A percentile compares a stretch with the other conserved stretches of the same genome.
These are phyloP conservation scores for Meloidogyne floridensis DNA, from an alignment of 1,140 invertebrate species.

Conservation along the genomic window DNA sequence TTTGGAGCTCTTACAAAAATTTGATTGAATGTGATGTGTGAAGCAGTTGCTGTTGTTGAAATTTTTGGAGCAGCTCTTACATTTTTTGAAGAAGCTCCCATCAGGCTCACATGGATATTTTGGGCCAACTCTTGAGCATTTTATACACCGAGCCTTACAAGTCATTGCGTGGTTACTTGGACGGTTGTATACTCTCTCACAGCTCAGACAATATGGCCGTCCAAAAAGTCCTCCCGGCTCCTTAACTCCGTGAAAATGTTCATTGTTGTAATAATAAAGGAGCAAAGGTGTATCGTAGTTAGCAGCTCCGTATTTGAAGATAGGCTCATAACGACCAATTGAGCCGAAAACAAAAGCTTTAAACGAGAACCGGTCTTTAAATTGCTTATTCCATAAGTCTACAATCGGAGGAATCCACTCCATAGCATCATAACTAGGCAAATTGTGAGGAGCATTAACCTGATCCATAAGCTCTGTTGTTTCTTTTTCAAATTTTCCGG, in stretches of 20 bases:
- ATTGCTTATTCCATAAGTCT: not conserved
- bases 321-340: not conserved
- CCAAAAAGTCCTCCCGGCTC: constrained; percentile 3
- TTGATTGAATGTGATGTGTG: not conserved
- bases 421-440: not conserved
- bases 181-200: not conserved
- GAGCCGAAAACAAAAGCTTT: constrained; percentile 15
- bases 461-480: not conserved
- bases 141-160: not conserved
- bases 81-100: not conserved
- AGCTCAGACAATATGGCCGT: constrained; percentile 6
- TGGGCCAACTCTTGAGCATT: not conserved
- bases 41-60: not conserved
- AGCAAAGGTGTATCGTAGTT: not conserved
- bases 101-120: not conserved
- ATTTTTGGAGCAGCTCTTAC: not conserved
- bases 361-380: not conserved
- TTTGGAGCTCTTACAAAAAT: not conserved
- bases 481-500: not conserved
- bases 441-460: not conserved
- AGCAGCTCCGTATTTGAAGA: not conserved
- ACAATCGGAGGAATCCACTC: not conserved
- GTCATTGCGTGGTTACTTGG: not conserved
- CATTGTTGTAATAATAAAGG: not conserved
- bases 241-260: constrained; percentile 2